Conservation (phyloP, 1,140 invertebrate genomes). For the Drosophila lowei region DNA sequence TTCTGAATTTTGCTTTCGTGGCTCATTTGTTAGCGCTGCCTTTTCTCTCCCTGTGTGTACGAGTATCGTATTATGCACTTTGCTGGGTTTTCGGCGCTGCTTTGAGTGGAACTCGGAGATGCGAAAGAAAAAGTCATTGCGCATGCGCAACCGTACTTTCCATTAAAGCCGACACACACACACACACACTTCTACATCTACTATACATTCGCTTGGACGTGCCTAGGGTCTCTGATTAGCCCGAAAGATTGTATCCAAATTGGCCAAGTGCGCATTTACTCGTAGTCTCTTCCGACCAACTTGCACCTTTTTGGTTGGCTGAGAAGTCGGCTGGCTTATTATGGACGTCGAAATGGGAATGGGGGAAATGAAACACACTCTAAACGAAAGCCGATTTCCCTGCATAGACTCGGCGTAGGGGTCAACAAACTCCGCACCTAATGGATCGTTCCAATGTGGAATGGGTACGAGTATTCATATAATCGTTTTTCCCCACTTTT, state of each 20-base stretch:
- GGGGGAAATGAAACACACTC: slow-evolving; percentile 8
- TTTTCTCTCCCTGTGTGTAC: neutral
- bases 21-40: slow-evolving; percentile 21
- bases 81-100: neutral
- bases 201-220: slow-evolving; percentile 37
- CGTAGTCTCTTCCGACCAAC: slow-evolving; percentile 17
- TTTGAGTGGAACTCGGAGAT: slow-evolving; percentile 34
- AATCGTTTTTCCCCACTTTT: no score
- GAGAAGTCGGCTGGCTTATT: slow-evolving; percentile 21
- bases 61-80: slow-evolving; percentile 16
- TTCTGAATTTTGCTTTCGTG: slow-evolving; percentile 27
- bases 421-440: slow-evolving; percentile 9
- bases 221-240: slow-evolving; percentile 34
- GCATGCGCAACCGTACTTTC: slow-evolving; percentile 63
- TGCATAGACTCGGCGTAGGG: slow-evolving; percentile 6
- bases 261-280: slow-evolving; percentile 33
- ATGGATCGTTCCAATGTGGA: neutral
- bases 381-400: slow-evolving; percentile 33
- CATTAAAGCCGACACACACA: slow-evolving; percentile 5
- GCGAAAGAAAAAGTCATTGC: slow-evolving; percentile 55
- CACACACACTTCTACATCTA: neutral
- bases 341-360: slow-evolving; percentile 32
- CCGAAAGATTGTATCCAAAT: slow-evolving; percentile 37
- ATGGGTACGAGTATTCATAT: neutral
- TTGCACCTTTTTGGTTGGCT: slow-evolving; percentile 24